Evolutionary conservation across 1,140 invertebrate species (phyloP).

Genomic region (Dendrolimus kikuchii): DNA sequence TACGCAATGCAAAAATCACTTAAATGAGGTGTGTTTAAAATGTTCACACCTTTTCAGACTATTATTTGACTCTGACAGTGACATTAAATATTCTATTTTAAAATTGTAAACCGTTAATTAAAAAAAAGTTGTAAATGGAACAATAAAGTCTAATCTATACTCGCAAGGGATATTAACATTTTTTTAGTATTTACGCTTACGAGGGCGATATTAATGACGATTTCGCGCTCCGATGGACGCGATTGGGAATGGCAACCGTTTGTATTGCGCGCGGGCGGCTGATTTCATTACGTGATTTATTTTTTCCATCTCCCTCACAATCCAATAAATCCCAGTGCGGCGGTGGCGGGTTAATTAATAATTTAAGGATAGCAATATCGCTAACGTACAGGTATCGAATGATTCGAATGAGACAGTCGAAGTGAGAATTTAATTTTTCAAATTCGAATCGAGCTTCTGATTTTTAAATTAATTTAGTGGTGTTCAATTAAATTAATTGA

Average conservation of each 20-base stretch:
- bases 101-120: no score
- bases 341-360: constrained; percentile 61
- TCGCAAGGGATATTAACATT: constrained; percentile 1
- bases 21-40: no score
- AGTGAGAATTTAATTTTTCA: constrained; percentile 28
- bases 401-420: constrained; percentile 29
- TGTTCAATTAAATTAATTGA: no score
- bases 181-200: constrained; percentile 20
- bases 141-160: no score
- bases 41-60: no score
- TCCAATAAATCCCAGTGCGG: constrained; percentile 53
- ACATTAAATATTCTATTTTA: no score
- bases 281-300: constrained; percentile 62
- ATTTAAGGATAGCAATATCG: constrained; percentile 34
- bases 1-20: no score
- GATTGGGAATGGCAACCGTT: constrained; percentile 35
- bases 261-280: constrained; percentile 39
- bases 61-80: no score
- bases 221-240: constrained; percentile 37
- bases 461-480: no score
- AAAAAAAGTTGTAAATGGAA: no score
- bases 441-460: constrained; percentile 1
- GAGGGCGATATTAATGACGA: constrained; percentile 49
- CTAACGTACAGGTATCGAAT: constrained; percentile 9
- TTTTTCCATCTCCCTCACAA: constrained; percentile 53